These are phyloP conservation scores for Mastigias papua DNA, from an alignment of 30 jellyfish, hydroid and myxozoan genomes.

Conservation along the genomic window DNA sequence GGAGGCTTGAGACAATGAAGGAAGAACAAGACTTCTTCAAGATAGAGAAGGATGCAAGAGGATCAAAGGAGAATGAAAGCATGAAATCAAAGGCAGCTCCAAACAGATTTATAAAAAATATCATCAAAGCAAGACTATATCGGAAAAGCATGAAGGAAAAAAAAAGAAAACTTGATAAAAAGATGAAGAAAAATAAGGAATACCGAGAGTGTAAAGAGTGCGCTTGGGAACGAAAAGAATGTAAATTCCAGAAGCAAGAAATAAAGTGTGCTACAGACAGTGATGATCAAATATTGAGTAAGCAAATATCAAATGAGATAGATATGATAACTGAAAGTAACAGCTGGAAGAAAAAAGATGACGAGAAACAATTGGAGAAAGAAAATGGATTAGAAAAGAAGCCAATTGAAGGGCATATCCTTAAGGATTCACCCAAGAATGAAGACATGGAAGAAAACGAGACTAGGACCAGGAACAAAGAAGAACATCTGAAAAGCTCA, in stretches of 20 bases:
- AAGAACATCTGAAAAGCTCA: no score
- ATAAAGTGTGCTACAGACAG: neutral
- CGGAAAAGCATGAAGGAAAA: neutral
- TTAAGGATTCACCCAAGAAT: neutral
- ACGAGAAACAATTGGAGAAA: neutral
- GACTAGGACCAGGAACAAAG: neutral
- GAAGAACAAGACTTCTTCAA: neutral
- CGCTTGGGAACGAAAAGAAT: neutral
- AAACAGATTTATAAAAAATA: no score
- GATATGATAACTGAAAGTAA: neutral
- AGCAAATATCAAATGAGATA: neutral
- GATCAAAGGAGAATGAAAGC: constrained; percentile 6
- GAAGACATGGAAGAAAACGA: neutral
- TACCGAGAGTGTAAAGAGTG: neutral
- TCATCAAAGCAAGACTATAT: neutral
- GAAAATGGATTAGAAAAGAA: neutral
- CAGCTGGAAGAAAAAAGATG: neutral
- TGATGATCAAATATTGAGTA: neutral
- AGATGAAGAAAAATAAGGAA: neutral
- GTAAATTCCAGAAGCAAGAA: neutral
- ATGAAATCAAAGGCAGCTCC: no score
- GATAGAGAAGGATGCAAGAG: neutral
- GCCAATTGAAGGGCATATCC: neutral
- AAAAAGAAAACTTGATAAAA: neutral
- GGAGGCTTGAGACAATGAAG: neutral